A percentile compares a stretch with the other conserved stretches of the same genome.
Evolutionary conservation across 2,113 vertebrate species (phyloP).

Genomic region (Mirza zaza): DNA sequence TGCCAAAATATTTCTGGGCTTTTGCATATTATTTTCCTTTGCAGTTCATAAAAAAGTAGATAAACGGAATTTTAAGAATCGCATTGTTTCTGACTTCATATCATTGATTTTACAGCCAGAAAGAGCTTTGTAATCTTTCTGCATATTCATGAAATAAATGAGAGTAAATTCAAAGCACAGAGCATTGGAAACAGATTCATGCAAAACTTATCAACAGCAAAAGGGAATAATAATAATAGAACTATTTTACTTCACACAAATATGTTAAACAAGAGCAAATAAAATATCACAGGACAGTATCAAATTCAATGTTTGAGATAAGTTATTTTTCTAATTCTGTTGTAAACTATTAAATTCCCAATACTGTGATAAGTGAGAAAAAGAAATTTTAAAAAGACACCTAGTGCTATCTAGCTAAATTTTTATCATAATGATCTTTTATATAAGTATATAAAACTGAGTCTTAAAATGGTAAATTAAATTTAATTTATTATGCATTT

Average conservation of each 20-base stretch:
- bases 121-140: constrained; percentile 69
- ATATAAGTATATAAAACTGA: neutral
- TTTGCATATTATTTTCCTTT: constrained; percentile 63
- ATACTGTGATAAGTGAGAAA: neutral
- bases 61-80: constrained; percentile 45
- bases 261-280: constrained; percentile 24
- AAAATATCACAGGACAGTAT: neutral
- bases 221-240: neutral
- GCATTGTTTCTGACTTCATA: constrained; percentile 45
- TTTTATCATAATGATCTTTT: constrained; percentile 3
- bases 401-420: neutral
- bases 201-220: constrained; percentile 53
- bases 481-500: neutral
- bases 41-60: constrained; percentile 64
- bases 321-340: neutral
- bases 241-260: constrained; percentile 23
- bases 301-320: constrained; percentile 27
- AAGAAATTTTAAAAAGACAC: neutral
- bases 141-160: constrained; percentile 60
- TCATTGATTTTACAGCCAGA: constrained; percentile 54
- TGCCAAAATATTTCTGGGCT: constrained; percentile 66
- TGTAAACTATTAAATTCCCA: neutral
- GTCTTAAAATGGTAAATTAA: neutral
- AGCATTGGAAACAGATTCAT: constrained; percentile 66
- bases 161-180: constrained; percentile 59